Percentiles rank a stretch among this genome's conserved stretches.
Evolutionary conservation across 2,113 vertebrate genomes (phyloP).

Genomic region (Proteles cristata): DNA sequence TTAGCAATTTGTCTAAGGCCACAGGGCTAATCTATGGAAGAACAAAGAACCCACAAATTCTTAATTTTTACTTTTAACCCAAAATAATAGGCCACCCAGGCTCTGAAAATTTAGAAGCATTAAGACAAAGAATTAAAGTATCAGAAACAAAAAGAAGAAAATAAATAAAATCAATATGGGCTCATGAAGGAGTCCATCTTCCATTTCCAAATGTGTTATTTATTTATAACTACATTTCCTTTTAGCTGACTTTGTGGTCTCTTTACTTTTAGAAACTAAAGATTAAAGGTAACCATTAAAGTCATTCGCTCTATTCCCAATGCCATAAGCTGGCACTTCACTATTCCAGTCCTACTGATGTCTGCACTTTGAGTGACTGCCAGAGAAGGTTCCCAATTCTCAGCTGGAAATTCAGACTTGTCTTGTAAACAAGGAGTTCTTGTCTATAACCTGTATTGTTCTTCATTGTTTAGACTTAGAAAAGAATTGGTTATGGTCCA

Average conservation of each 20-base stretch:
- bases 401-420: not conserved
- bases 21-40: not conserved
- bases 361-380: not conserved
- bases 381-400: not conserved
- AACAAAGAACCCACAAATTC: not conserved
- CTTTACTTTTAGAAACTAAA: not conserved
- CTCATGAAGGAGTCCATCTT: not conserved
- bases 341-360: not conserved
- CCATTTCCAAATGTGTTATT: not conserved
- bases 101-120: not conserved
- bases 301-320: not conserved
- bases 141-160: slow-evolving; percentile 38
- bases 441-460: not conserved
- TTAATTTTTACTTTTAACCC: slow-evolving; percentile 27
- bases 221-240: slow-evolving; percentile 25
- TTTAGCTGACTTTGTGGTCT: not conserved
- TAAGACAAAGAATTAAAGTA: slow-evolving; percentile 28
- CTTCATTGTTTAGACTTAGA: not conserved
- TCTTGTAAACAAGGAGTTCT: not conserved
- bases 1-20: not conserved
- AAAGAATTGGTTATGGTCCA: not conserved
- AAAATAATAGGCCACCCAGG: not conserved
- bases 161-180: not conserved
- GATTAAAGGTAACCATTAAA: not conserved
- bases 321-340: not conserved